phyloP scores from a whole-genome alignment of 2,797 vertebrate species.

The Argyrosomus regius region DNA sequence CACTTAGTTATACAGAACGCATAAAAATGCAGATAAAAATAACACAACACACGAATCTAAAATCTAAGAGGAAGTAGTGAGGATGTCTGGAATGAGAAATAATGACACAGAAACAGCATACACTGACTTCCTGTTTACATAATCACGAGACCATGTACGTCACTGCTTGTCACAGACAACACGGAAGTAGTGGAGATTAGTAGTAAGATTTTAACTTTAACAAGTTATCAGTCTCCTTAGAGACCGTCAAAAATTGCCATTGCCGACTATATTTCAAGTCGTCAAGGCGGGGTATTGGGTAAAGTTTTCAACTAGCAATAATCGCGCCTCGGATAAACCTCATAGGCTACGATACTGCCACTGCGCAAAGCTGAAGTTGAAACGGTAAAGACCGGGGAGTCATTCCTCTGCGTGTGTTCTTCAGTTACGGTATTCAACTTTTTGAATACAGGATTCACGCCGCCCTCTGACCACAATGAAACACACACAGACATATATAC shows the following conservation, averaged over 20 bases:
- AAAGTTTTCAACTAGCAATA: constrained; percentile 98
- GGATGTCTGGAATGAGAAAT: no score
- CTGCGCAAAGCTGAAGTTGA: constrained; percentile 83
- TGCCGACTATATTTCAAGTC: constrained; percentile 96
- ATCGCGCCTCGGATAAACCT: constrained; percentile 94
- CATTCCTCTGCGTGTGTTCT: rapidly evolving
- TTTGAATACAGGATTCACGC: rapidly evolving
- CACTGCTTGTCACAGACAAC: rapidly evolving
- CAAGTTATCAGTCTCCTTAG: constrained; percentile 83
- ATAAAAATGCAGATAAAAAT: no score
- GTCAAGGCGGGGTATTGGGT: constrained; percentile 91
- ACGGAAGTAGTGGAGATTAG: no score
- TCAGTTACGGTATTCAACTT: neutral
- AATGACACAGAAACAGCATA: no score
- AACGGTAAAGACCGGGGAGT: rapidly evolving
- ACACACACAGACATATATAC: no score
- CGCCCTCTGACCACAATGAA: no score
- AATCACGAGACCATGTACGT: no score
- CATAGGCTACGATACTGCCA: constrained; percentile 95
- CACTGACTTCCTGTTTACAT: no score
- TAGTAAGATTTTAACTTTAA: rapidly evolving
- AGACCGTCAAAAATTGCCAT: constrained; percentile 95
- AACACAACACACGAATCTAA: no score
- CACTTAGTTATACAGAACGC: no score
- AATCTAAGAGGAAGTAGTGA: no score